These are phyloP conservation scores for Glyptemys insculpta DNA, from an alignment of 2,797 vertebrate species.

Conservation along the genomic window DNA sequence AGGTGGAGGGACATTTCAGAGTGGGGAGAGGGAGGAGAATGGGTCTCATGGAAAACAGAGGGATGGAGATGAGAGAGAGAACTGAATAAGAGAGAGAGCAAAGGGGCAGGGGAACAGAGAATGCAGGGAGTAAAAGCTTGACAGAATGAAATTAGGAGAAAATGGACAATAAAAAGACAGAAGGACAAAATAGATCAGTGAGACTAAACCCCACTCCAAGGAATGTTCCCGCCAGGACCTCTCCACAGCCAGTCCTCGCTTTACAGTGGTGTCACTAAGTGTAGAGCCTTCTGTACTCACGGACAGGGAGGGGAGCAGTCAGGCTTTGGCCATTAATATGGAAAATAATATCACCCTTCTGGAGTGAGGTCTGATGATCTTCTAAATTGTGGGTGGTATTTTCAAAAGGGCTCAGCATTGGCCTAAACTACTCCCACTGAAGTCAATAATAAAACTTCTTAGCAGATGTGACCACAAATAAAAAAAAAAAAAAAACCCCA, in stretches of 20 bases:
- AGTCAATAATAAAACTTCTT: background rate
- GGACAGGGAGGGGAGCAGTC: background rate
- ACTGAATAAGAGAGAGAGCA: background rate
- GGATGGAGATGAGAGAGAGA: background rate
- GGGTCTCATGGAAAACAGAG: background rate
- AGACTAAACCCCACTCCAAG: fast-evolving
- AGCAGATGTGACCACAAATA: background rate
- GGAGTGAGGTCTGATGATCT: background rate
- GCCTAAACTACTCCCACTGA: background rate
- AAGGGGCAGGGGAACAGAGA: background rate
- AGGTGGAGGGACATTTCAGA: background rate
- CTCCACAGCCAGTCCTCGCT: background rate
- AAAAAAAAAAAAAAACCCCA: background rate
- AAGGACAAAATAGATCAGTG: background rate
- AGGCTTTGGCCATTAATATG: background rate
- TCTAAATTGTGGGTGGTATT: background rate
- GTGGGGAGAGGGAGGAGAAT: background rate
- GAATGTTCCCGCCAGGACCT: background rate
- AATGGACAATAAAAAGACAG: background rate
- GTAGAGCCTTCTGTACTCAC: background rate
- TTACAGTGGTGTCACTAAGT: background rate
- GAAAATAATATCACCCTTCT: background rate
- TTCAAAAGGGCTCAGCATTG: background rate
- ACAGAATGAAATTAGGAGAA: background rate
- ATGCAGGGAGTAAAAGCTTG: background rate